phyloP scores from a whole-genome alignment of 2,797 vertebrate species.

The Steatocranus sp. region DNA sequence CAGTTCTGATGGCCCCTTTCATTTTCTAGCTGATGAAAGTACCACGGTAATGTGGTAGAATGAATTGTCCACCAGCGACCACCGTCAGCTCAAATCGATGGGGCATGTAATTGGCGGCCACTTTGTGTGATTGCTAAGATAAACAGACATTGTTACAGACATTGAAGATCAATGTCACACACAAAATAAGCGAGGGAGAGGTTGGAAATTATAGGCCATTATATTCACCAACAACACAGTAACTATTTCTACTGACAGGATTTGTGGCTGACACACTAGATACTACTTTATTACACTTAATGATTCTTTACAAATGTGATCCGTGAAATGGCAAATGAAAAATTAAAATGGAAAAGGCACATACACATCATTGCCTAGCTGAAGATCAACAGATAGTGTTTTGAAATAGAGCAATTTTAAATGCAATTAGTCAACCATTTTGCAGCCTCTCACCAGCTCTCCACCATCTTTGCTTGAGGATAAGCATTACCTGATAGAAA shows the following conservation, averaged over 20 bases:
- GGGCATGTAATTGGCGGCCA: slow-evolving; percentile 69
- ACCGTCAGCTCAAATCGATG: slow-evolving; percentile 64
- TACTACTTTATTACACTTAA: neutral
- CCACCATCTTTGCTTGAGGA: neutral
- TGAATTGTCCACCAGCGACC: slow-evolving; percentile 61
- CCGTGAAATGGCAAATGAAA: neutral
- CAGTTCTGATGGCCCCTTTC: slow-evolving; percentile 44
- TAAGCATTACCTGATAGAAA: neutral
- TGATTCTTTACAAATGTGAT: neutral
- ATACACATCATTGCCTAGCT: neutral
- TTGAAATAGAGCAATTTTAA: neutral
- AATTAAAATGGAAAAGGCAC: neutral
- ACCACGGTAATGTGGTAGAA: slow-evolving; percentile 53
- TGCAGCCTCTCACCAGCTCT: neutral
- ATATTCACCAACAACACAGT: slow-evolving; percentile 38
- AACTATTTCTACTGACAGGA: neutral
- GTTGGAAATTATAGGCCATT: slow-evolving; percentile 31
- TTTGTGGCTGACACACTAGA: neutral
- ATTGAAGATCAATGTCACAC: slow-evolving; percentile 60
- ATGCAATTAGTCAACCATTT: neutral
- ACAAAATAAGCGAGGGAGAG: slow-evolving; percentile 19
- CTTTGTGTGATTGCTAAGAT: slow-evolving; percentile 70
- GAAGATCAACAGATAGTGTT: neutral
- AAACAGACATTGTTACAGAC: slow-evolving; percentile 65
- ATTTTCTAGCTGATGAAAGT: slow-evolving; percentile 61